Conservation (phyloP, 1,140 invertebrate species). For the Aphelenchoides besseyi region DNA sequence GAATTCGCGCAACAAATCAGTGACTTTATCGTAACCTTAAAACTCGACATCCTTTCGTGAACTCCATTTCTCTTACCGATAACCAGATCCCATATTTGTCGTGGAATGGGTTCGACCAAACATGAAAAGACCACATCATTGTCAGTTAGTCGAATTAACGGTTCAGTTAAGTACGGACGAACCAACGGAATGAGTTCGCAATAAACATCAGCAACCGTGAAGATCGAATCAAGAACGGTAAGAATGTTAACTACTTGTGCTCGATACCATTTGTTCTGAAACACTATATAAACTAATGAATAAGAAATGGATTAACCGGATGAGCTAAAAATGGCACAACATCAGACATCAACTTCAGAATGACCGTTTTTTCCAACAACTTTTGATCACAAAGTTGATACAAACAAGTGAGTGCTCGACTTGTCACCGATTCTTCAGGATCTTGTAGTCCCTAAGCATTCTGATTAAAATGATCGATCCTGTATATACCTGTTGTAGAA, state of each 20-base stretch:
- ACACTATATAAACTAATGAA: background rate
- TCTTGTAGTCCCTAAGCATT: slow-evolving; percentile 45
- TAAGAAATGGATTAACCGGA: slow-evolving; percentile 30
- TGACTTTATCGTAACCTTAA: slow-evolving; percentile 31
- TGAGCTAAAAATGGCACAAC: slow-evolving; percentile 47
- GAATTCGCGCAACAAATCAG: slow-evolving; percentile 24
- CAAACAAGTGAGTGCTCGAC: slow-evolving; percentile 37
- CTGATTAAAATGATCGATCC: slow-evolving; percentile 13
- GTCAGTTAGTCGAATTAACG: slow-evolving; percentile 40
- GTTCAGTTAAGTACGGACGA: slow-evolving; percentile 25
- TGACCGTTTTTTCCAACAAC: slow-evolving; percentile 31
- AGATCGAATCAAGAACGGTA: slow-evolving; percentile 34
- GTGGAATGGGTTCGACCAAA: slow-evolving; percentile 38
- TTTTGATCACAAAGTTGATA: slow-evolving; percentile 33
- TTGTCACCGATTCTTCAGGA: slow-evolving; percentile 44
- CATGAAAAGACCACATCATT: slow-evolving; percentile 30
- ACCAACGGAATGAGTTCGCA: slow-evolving; percentile 42
- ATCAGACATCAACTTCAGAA: slow-evolving; percentile 36
- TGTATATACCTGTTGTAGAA: slow-evolving; percentile 48
- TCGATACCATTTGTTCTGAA: slow-evolving; percentile 50
- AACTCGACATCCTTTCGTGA: background rate
- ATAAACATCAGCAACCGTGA: slow-evolving; percentile 42
- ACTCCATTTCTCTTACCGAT: slow-evolving; percentile 27
- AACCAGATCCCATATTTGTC: slow-evolving; percentile 46
- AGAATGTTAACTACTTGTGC: slow-evolving; percentile 42